Base-by-base conservation (phyloP, 2,113 vertebrate species). In the Apteryx owenii region DNA sequence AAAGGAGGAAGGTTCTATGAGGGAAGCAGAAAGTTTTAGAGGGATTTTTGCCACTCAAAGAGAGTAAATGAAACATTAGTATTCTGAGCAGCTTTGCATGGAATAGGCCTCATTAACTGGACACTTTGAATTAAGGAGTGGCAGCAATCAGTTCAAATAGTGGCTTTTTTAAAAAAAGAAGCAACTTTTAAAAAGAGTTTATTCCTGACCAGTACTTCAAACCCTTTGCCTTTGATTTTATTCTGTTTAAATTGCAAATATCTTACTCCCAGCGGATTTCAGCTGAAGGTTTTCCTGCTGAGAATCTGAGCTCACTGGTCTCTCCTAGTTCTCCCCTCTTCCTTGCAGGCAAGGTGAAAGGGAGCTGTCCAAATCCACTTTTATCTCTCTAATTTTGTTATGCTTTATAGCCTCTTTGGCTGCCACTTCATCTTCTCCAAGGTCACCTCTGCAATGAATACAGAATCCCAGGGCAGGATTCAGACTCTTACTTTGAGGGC, bases 241-340 rank as follows among this genome's bases (percentile, higher is more conserved):
- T n/a, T 18, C 18, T 5, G 71, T 95, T 96, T 95, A 51, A 92
- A 87, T 91, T 95, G 48, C 86, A 92, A 91, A 94, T 69, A 23
- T 5, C 62, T 82, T 12, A 5, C 8, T 89, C 75, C 36, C 26
- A 38, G 53, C 9, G 29, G 42, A 36, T 91, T 94, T 92, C 58
- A 87, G 66, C 89, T 93, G 87, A 89, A 28, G 1, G 23, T 15
- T 92, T 7, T 4, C 58, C 79, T 91, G 48, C 25, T 81, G 62
- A 86, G 88, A 66, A 53, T 25, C 40, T 5, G 38, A 85, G 84
- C 70, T 62, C 31, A 8, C 51, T 53, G 38, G 69, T 69, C 42
- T 90, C 80, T 85, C 69, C 0, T 0, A n/a, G 42, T 31, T 88
- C 38, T 92, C 48, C 69, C 53, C 77, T 87, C 51, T 72, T 89